A percentile compares a stretch with the other conserved stretches of the same genome.
Evolutionary conservation across 2,888 invertebrate genomes (phyloP).

Genomic region (Hetaerina titia): DNA sequence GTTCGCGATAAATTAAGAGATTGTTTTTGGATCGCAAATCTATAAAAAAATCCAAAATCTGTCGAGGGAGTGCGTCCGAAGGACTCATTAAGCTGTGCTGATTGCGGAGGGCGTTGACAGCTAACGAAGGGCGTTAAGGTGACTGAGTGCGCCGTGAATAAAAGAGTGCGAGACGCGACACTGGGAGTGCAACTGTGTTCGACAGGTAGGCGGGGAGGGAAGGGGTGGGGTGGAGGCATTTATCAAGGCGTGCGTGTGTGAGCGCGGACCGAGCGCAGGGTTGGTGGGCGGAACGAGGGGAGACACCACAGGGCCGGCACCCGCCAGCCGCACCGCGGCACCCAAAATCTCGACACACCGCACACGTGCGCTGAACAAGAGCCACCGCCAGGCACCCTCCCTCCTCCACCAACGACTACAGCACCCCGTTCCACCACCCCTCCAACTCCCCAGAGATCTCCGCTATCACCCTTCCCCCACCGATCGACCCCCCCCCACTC

Average conservation of each 20-base stretch:
- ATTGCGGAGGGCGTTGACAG: too few species aligned
- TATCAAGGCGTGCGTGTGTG: background rate
- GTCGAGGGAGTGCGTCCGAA: too few species aligned
- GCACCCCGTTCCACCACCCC: background rate
- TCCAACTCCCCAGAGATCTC: too few species aligned
- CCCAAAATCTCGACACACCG: conserved; percentile 12
- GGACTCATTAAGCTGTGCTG: too few species aligned
- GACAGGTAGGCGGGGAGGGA: background rate
- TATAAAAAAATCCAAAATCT: too few species aligned
- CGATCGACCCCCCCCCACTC: background rate
- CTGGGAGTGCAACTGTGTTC: background rate
- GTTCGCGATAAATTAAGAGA: too few species aligned
- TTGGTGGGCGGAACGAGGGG: too few species aligned
- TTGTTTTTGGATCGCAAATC: too few species aligned
- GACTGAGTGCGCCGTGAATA: background rate
- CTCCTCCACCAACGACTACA: too few species aligned
- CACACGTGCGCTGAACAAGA: background rate
- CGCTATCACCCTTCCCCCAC: background rate
- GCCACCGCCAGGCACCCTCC: background rate
- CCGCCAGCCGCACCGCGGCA: background rate
- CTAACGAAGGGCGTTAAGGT: background rate
- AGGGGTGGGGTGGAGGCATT: background rate
- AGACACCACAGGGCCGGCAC: background rate
- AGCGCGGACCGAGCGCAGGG: too few species aligned
- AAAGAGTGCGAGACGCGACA: background rate